Evolutionary conservation across 2,797 vertebrate species (phyloP).

Genomic region (Hydrophis major): DNA sequence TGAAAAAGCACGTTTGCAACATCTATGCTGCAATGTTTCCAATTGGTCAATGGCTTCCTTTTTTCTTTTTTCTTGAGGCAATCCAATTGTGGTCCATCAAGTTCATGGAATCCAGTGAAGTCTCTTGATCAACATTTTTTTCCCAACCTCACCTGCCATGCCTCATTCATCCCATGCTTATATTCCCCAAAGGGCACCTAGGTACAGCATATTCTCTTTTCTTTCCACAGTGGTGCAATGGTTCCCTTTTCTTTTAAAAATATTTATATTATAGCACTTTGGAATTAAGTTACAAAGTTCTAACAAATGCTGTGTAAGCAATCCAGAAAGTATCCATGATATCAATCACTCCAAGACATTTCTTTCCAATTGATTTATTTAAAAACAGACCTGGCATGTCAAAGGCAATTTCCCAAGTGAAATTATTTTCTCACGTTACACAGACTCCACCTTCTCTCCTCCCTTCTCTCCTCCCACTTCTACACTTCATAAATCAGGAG

Average conservation of each 20-base stretch:
- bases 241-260: not conserved
- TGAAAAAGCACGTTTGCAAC: not conserved
- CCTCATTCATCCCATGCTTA: not conserved
- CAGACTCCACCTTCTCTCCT: too few relatives aligned
- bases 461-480: too few relatives aligned
- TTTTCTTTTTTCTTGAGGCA: not conserved
- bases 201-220: not conserved
- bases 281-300: not conserved
- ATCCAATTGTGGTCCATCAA: not conserved
- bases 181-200: not conserved
- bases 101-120: not conserved
- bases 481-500: too few relatives aligned
- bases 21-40: not conserved
- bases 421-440: too few relatives aligned
- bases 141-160: not conserved
- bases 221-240: not conserved
- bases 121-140: not conserved
- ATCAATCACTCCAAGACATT: too few relatives aligned
- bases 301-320: not conserved
- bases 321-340: too few relatives aligned
- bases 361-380: too few relatives aligned
- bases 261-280: not conserved
- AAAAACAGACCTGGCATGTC: too few relatives aligned
- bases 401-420: too few relatives aligned
- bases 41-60: not conserved